Conservation (phyloP, 2,113 vertebrate species). For the Calyptomena viridis region DNA sequence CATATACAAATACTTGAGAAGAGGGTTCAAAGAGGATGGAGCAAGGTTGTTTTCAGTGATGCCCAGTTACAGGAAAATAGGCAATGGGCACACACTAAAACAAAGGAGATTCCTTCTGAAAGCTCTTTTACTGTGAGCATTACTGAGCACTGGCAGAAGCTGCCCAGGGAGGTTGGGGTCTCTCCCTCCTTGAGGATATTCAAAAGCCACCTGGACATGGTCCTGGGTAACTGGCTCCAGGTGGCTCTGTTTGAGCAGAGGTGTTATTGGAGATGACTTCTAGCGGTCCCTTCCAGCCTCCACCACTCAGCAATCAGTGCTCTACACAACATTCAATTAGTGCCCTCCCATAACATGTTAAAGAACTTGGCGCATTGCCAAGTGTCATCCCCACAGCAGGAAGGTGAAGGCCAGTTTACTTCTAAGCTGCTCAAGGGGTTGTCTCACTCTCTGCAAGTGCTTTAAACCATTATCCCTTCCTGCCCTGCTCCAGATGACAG, state of each 20-base stretch:
- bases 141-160: neutral
- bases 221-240: neutral
- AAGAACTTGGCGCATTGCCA: neutral
- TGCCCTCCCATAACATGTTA: fast-evolving
- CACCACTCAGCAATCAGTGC: too few relatives aligned
- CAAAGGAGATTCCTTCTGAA: neutral
- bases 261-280: neutral
- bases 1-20: neutral
- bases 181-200: neutral
- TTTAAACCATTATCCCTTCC: neutral
- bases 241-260: neutral
- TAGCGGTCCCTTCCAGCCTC: neutral
- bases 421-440: neutral
- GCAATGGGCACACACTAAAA: neutral
- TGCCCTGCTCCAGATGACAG: neutral
- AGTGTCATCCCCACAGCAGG: neutral
- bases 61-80: neutral
- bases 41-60: neutral
- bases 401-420: neutral
- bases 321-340: neutral
- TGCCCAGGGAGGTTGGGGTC: neutral
- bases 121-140: neutral
- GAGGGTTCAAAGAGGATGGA: neutral
- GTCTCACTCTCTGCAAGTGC: neutral
- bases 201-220: neutral